phyloP scores from a whole-genome alignment of 2,888 invertebrate genomes.

The Sminthurinus aureus region DNA sequence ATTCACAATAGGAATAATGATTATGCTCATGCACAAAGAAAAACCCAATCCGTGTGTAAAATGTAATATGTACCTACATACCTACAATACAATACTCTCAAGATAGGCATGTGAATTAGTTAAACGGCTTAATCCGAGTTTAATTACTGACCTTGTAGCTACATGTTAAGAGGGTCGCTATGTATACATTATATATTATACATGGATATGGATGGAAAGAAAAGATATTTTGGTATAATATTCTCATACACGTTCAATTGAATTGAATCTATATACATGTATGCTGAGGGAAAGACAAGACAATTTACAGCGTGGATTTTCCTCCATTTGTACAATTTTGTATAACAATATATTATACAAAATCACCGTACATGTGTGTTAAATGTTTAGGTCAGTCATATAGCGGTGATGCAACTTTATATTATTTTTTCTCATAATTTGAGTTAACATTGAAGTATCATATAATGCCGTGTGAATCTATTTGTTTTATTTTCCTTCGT shows the following conservation, averaged over 20 bases:
- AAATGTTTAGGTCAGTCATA: background rate
- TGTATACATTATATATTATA: background rate
- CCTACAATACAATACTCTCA: background rate
- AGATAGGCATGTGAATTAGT: background rate
- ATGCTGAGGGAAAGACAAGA: background rate
- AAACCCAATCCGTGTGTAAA: background rate
- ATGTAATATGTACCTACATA: background rate
- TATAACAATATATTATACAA: too few species aligned
- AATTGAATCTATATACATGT: background rate
- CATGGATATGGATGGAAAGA: background rate
- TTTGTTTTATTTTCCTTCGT: background rate
- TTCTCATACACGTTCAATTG: background rate
- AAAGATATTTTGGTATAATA: background rate
- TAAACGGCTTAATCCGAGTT: background rate
- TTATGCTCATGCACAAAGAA: too few species aligned
- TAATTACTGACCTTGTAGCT: background rate
- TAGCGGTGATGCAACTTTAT: background rate
- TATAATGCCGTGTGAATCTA: background rate
- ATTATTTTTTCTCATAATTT: background rate
- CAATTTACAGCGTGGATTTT: too few species aligned
- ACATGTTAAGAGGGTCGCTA: background rate
- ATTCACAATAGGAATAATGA: too few species aligned
- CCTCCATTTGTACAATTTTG: too few species aligned
- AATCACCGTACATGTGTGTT: too few species aligned
- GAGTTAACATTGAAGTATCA: background rate